A percentile compares a stretch with the other conserved stretches of the same genome.
phyloP scores from a whole-genome alignment of 2,113 vertebrate species.

The Cyprinus carpio region DNA sequence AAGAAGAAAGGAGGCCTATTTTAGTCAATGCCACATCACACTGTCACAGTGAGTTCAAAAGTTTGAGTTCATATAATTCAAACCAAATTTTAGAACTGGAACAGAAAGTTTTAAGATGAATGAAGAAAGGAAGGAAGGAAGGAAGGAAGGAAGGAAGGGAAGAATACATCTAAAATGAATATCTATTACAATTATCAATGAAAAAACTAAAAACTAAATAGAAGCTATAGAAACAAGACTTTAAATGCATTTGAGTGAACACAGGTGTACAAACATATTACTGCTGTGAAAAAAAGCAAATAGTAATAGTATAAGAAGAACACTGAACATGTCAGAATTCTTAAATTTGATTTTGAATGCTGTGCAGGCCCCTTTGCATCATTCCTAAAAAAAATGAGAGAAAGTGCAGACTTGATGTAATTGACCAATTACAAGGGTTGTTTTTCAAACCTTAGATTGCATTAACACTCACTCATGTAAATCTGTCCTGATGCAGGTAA shows the following conservation, averaged over 20 bases:
- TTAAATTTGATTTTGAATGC: background rate
- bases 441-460: constrained; percentile 12
- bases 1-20: background rate
- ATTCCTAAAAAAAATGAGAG: background rate
- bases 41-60: background rate
- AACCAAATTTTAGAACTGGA: background rate
- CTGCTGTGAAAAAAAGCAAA: background rate
- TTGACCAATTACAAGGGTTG: constrained; percentile 6
- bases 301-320: background rate
- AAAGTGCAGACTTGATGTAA: constrained; percentile 14
- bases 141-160: no score
- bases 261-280: background rate
- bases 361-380: background rate
- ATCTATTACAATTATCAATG: no score
- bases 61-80: background rate
- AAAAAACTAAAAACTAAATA: background rate
- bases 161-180: no score
- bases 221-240: background rate
- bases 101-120: background rate
- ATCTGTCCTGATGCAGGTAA: background rate
- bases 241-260: background rate
- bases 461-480: constrained; percentile 15
- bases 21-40: background rate
- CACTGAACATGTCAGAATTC: background rate
- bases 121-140: background rate